Percentiles rank a stretch among this genome's conserved stretches.
phyloP scores from a whole-genome alignment of 2,797 vertebrate species.

The Coccyzus lansbergi region DNA sequence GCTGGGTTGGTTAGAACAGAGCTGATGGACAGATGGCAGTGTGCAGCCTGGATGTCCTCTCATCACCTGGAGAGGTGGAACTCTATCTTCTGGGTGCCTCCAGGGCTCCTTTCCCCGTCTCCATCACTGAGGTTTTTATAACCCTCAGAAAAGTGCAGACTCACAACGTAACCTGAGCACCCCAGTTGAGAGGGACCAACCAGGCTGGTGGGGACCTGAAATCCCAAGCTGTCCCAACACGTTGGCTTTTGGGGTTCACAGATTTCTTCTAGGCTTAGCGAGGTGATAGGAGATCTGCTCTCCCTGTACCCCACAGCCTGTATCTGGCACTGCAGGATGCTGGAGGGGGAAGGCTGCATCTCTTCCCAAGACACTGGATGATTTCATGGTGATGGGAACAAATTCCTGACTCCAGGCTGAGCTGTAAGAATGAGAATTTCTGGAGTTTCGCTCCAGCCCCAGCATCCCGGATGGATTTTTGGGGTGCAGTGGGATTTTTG shows the following conservation, averaged over 20 bases:
- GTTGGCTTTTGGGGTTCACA: neutral
- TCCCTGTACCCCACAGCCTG: neutral
- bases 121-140: neutral
- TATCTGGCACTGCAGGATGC: fast-evolving
- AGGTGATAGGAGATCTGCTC: neutral
- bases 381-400: neutral
- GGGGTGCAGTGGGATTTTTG: neutral
- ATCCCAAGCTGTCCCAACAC: neutral
- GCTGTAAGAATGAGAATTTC: neutral
- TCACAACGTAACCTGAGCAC: fast-evolving
- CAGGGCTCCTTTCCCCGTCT: neutral
- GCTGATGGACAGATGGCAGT: fast-evolving
- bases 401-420: neutral
- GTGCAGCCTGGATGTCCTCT: neutral
- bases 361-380: neutral
- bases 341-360: neutral
- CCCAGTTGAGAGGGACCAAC: neutral
- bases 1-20: neutral
- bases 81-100: neutral
- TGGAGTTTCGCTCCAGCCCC: fast-evolving
- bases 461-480: neutral
- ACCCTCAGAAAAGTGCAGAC: neutral
- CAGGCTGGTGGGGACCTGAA: neutral
- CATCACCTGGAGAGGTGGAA: neutral
- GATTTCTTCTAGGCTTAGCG: neutral